These are phyloP conservation scores for Oreochromis grahami DNA, from an alignment of 2,797 vertebrate genomes.

Conservation along the genomic window DNA sequence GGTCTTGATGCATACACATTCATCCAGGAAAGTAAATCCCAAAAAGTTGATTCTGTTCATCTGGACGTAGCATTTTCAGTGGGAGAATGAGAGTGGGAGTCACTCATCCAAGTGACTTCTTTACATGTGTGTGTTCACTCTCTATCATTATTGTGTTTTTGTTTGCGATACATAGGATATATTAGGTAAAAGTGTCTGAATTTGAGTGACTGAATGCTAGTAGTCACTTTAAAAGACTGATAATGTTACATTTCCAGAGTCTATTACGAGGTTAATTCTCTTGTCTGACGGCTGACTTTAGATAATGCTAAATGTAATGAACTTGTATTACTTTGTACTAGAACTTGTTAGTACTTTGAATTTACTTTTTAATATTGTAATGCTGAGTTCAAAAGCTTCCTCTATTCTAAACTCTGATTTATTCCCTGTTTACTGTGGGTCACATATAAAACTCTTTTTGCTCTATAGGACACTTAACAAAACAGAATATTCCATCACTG, in stretches of 20 bases:
- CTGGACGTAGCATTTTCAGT: background rate
- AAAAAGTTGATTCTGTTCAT: background rate
- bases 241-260: background rate
- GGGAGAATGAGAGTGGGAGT: background rate
- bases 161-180: background rate
- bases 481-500: background rate
- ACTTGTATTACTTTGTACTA: background rate
- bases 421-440: background rate
- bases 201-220: background rate
- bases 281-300: background rate
- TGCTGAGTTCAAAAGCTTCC: background rate
- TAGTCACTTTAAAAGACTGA: background rate
- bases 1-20: background rate
- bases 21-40: background rate
- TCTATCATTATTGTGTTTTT: background rate
- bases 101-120: background rate
- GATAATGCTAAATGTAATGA: background rate
- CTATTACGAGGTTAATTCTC: background rate
- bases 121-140: background rate
- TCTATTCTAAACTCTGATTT: background rate
- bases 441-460: background rate
- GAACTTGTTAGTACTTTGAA: background rate
- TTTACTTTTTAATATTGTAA: background rate
- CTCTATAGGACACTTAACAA: background rate
- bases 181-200: background rate